These are phyloP conservation scores for Automeris io DNA, from an alignment of 2,888 invertebrate genomes.

Conservation along the genomic window DNA sequence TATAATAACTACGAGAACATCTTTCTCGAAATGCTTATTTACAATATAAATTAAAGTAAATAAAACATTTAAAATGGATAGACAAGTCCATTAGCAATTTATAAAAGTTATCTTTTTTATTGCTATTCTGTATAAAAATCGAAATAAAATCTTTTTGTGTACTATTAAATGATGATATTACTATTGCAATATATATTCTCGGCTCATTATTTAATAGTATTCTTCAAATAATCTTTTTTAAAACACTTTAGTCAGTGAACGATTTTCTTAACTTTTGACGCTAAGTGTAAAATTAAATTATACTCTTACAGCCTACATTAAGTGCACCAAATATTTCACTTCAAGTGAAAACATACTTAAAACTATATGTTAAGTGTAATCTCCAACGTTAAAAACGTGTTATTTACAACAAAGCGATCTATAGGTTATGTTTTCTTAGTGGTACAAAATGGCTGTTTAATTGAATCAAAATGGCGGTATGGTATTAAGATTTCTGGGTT, in stretches of 20 bases:
- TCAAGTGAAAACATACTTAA: constrained; percentile 27
- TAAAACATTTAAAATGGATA: too few species aligned
- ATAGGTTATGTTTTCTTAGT: constrained; percentile 28
- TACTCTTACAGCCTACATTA: constrained; percentile 20
- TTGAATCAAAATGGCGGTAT: constrained; percentile 5
- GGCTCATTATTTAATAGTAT: too few species aligned
- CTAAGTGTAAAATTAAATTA: neutral
- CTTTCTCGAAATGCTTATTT: too few species aligned
- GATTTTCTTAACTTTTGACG: constrained; percentile 2
- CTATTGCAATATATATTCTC: too few species aligned
- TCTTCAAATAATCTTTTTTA: too few species aligned
- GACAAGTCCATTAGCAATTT: too few species aligned
- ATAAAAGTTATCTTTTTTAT: too few species aligned
- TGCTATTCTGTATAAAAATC: too few species aligned
- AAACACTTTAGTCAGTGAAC: neutral
- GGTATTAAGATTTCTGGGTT: constrained; percentile 26
- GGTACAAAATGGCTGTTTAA: constrained; percentile 32
- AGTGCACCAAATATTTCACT: constrained; percentile 42
- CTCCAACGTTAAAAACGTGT: constrained; percentile 27
- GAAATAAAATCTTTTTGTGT: too few species aligned
- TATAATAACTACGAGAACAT: too few species aligned
- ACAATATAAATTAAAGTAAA: too few species aligned
- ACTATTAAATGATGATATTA: too few species aligned
- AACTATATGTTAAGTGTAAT: constrained; percentile 16
- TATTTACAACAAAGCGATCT: constrained; percentile 48